phyloP scores from a whole-genome alignment of 1,140 invertebrate genomes.

The Drosophila truncata region DNA sequence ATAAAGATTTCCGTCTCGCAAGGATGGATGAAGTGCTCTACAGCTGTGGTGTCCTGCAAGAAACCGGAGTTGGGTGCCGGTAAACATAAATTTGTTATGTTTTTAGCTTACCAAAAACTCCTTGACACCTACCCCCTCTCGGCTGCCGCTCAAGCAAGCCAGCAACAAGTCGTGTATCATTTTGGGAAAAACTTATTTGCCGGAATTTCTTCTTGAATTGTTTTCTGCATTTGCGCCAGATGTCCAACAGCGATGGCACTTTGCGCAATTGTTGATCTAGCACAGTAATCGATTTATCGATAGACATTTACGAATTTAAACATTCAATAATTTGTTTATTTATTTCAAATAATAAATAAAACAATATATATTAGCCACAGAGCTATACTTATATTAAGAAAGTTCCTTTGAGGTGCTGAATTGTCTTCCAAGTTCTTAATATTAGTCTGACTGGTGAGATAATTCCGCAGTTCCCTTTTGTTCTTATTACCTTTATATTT shows the following conservation, averaged over 20 bases:
- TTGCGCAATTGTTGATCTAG: too few relatives aligned
- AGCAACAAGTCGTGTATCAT: constrained; percentile 82
- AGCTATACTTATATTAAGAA: neutral
- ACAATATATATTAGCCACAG: neutral
- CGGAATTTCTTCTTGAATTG: neutral
- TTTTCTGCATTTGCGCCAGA: constrained; percentile 33
- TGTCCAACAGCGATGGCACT: constrained; percentile 20
- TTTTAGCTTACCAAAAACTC: constrained; percentile 64
- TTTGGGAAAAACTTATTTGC: constrained; percentile 1
- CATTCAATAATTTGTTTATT: neutral
- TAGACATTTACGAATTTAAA: neutral
- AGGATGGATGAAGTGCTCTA: constrained; percentile 74
- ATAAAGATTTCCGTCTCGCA: constrained; percentile 68
- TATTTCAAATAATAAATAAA: neutral
- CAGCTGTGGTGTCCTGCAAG: constrained; percentile 38
- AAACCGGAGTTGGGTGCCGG: neutral
- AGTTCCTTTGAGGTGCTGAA: neutral
- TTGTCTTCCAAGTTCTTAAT: neutral
- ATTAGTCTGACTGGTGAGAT: neutral
- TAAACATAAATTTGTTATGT: neutral
- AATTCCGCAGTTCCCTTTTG: neutral
- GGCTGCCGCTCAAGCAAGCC: constrained; percentile 63
- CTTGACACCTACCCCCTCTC: constrained; percentile 46
- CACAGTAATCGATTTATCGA: constrained; percentile 7
- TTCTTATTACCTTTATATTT: neutral